A percentile compares a stretch with the other conserved stretches of the same genome.
These are phyloP conservation scores for Steromphala cineraria DNA, from an alignment of 2,888 invertebrate genomes.

Conservation along the genomic window DNA sequence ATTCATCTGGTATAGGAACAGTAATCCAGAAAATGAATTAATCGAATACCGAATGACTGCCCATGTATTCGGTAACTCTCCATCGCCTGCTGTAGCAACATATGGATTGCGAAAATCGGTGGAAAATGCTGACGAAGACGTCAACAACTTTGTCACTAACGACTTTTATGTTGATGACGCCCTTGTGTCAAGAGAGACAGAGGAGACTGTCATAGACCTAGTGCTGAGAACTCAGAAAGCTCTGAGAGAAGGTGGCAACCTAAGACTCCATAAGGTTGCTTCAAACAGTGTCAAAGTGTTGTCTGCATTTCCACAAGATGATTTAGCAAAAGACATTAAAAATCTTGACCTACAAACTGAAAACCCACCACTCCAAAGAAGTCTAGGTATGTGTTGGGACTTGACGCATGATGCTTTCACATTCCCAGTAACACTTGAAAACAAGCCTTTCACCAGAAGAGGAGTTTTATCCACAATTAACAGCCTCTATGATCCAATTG, in stretches of 20 bases:
- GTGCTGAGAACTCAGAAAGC: slow-evolving; percentile 37
- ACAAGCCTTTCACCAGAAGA: slow-evolving; percentile 20
- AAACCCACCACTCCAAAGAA: slow-evolving; percentile 26
- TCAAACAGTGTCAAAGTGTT: slow-evolving; percentile 34
- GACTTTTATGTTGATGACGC: slow-evolving; percentile 50
- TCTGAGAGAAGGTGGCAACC: slow-evolving; percentile 26
- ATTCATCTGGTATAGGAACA: slow-evolving; percentile 44
- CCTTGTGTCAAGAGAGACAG: slow-evolving; percentile 28
- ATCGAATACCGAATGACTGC: slow-evolving; percentile 44
- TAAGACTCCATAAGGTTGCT: slow-evolving; percentile 38
- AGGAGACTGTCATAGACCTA: slow-evolving; percentile 31
- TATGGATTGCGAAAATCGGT: slow-evolving; percentile 36
- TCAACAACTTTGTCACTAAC: slow-evolving; percentile 32
- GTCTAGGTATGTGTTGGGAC: slow-evolving; percentile 25
- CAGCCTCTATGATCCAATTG: slow-evolving; percentile 30
- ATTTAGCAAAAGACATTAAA: slow-evolving; percentile 26
- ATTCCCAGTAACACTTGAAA: neutral
- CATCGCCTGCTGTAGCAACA: slow-evolving; percentile 44
- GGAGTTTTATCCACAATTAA: slow-evolving; percentile 24
- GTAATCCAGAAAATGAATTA: slow-evolving; percentile 29
- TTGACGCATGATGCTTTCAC: slow-evolving; percentile 7
- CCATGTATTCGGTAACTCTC: slow-evolving; percentile 47
- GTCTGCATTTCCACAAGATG: slow-evolving; percentile 23
- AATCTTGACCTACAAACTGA: slow-evolving; percentile 7
- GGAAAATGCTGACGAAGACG: slow-evolving; percentile 21